phyloP scores from a whole-genome alignment of 2,797 vertebrate genomes.

The Thamnophis elegans region DNA sequence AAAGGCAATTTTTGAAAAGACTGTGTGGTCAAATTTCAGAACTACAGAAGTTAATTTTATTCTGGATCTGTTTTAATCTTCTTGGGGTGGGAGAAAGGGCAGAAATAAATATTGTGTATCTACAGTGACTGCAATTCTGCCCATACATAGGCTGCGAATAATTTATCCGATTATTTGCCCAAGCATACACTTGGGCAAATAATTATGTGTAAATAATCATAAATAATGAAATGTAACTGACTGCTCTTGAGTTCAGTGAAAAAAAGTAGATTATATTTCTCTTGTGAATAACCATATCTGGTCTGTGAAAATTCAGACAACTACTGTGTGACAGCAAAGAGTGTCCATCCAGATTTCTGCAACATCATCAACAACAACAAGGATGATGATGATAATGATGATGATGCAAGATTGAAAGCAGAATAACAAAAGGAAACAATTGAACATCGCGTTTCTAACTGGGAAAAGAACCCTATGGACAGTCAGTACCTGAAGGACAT shows the following conservation, averaged over 20 bases:
- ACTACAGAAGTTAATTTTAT: neutral
- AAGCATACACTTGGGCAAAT: neutral
- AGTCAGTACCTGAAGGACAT: neutral
- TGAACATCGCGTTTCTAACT: too few species aligned
- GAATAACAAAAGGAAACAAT: too few species aligned
- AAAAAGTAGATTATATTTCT: neutral
- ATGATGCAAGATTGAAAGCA: too few species aligned
- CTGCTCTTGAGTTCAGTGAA: neutral
- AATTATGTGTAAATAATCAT: neutral
- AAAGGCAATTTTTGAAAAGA: neutral
- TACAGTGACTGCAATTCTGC: neutral
- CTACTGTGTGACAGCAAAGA: neutral
- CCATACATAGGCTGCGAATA: neutral
- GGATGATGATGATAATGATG: too few species aligned
- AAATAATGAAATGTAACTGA: neutral
- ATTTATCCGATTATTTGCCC: too few species aligned
- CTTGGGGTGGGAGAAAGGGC: neutral
- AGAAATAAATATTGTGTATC: neutral
- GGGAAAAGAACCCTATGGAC: neutral
- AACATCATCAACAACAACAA: too few species aligned
- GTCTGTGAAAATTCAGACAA: neutral
- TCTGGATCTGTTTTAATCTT: neutral
- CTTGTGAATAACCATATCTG: neutral
- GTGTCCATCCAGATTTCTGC: neutral
- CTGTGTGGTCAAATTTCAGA: neutral